Evolutionary conservation across 2,797 vertebrate genomes (phyloP), one percentile per base, ranked within the genome.

Genomic region (Euphonia xanthogaster): DNA sequence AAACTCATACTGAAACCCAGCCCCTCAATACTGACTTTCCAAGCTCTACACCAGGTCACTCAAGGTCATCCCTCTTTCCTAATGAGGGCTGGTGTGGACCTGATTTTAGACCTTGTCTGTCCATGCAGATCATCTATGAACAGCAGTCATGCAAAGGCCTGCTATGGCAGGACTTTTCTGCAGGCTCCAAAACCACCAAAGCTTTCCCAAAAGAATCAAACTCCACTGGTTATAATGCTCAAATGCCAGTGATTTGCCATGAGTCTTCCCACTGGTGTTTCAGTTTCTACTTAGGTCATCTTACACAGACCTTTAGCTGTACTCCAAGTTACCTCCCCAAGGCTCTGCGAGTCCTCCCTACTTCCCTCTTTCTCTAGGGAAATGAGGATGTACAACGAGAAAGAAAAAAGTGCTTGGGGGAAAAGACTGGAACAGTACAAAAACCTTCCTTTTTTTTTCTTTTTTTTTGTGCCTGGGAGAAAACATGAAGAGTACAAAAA

Each of bases 391-490:
- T 73, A 23, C 35, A 81, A 78, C 62, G 48, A 85, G 47, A 76
- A 91, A 82, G 74, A 33, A 79, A 53, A 70, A 80, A 31, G 15
- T n/a, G 57, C 80, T 61, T 50, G 18, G 39, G 58, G 76, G 22
- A 55, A 53, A 89, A 90, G 61, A 74, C 28, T 37, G 39, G 65
- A 95, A 74, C 73, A 88, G 74, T 61, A 93, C 68, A 90, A 84
- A 86, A 93, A 42, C 20, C 31, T 62, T 91, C 47, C 28, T 61
- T 86, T 80, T n/a, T n/a, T n/a, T n/a, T n/a, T n/a, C n/a, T n/a
- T n/a, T n/a, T n/a, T n/a, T 90, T 81, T 80, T 93, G 65, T 87
- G 95, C 80, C 62, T 94, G 54, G 65, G 74, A 92, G 84, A 82
- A 89, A 94, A 93, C 47, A 80, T 31, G 61, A 83, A 81, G 53